Evolutionary conservation across 2,888 invertebrate genomes (phyloP), one percentile per base, ranked within the genome.

Genomic region (Phaedon cochleariae): DNA sequence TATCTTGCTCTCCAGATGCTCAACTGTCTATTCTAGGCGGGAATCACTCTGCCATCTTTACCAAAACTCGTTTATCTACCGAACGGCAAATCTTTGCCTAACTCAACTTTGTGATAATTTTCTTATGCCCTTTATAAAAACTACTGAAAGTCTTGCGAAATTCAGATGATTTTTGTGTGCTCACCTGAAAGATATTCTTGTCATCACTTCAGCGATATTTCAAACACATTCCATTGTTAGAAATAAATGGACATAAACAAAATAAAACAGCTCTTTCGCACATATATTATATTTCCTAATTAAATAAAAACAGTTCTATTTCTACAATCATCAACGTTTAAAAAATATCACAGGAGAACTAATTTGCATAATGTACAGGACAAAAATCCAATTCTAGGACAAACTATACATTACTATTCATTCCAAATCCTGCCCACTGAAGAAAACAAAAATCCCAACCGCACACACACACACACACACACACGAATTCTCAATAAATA

Each of bases 1-100:
- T 66, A 95, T 90, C 83, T 92, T 91, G 73, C 90, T 90, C 80
- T 93, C 93, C 60, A 93, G 83, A 76, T 89, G 59, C 89, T 89
- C 0, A 90, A 89, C 74, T 89, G 86, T n/a, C 88, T 84, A 73
- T 83, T 86, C 70, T 84, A 84, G 3, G 82, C 80, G 2, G 83
- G 82, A 26, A 87, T 82, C n/a, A 84, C 70, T 48, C 85, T 81
- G 0, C 87, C 87, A 79, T 86, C 87, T 71, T 83, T 83, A n/a
- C n/a, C n/a, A n/a, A n/a, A n/a, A n/a, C n/a, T n/a, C n/a, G n/a
- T n/a, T n/a, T n/a, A n/a, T n/a, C n/a, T n/a, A n/a, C n/a, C n/a
- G n/a, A n/a, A n/a, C n/a, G n/a, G n/a, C n/a, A n/a, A n/a, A n/a
- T n/a, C n/a, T n/a, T n/a, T n/a, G n/a, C n/a, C n/a, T n/a, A n/a